Conservation (phyloP, 2,113 vertebrate species). For the Phalacrocorax brasilianus region DNA sequence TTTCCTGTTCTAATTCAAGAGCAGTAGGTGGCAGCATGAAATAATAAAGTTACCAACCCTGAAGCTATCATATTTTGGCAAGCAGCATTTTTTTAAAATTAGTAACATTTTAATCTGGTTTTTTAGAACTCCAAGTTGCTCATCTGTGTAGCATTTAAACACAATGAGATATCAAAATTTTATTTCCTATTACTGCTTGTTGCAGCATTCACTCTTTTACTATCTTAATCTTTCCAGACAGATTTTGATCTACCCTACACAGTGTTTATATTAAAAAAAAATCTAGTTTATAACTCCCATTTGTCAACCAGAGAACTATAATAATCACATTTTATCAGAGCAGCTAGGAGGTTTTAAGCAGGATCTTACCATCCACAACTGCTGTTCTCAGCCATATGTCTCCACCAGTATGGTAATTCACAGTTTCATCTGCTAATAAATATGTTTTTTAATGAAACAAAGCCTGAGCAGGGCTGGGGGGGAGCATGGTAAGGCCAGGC, state of each 20-base stretch:
- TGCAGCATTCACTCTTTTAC: background rate
- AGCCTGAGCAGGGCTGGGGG: background rate
- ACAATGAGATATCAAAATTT: background rate
- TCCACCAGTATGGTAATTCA: background rate
- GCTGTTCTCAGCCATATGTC: accelerated
- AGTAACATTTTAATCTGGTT: background rate
- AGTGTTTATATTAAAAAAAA: background rate
- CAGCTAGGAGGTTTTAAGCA: background rate
- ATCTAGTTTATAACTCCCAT: background rate
- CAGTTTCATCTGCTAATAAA: background rate
- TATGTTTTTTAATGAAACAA: background rate
- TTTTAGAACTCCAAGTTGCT: background rate
- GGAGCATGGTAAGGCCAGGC: accelerated
- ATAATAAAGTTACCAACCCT: background rate
- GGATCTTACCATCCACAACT: background rate
- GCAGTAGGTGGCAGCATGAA: constrained; percentile 49
- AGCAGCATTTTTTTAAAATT: background rate
- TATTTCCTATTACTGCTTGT: background rate
- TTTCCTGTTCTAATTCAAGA: background rate
- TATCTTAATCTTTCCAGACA: background rate
- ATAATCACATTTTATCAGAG: background rate
- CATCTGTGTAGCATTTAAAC: background rate
- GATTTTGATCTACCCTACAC: background rate
- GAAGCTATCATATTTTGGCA: background rate
- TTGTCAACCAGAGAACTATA: background rate